Base-by-base conservation (phyloP, 2,888 invertebrate species). In the Meandrusa payeni region DNA sequence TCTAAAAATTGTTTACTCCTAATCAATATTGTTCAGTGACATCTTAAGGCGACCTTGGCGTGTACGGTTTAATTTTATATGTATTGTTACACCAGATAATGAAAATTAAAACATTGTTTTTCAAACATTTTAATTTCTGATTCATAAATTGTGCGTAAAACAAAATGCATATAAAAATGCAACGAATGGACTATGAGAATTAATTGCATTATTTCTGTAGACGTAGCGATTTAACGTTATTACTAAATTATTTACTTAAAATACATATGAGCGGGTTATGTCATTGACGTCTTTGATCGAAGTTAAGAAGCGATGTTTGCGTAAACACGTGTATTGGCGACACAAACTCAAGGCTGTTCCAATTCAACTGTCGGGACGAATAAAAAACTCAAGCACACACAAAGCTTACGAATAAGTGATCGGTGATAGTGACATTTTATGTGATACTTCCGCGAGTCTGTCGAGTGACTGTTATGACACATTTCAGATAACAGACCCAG, bases 291-390 rank as follows among this genome's bases (percentile, higher is more conserved):
- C 33, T 48, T 50, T 50, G 46, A 54, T 48, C 47, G 41, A 47
- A 46, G 31, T 42, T 38, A 29, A 48, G 46, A 49, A 47, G 49
- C 44, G 45, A 41, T 45, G 52, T 59, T 58, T 57, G 51, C 55
- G 55, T 57, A 57, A 58, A 53, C 46, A 55, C 47, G 36, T 47
- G 41, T 51, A 47, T 50, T 51, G 47, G 45, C 48, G 51, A 46
- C 56, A 47, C 44, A 33, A 37, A 13, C 31, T 47, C 57, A 55
- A 59, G 57, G 58, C 39, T 54, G 54, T 57, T 54, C 52, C 50
- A 54, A 53, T 53, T 57, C 50, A 47, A 52, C 54, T 46, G 31
- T 26, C 38, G 37, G 13, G 2, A 34, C 37, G 36, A 34, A 36
- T 47, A 46, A 45, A 51, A 44, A 48, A 13, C 27, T 22, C 11